These are phyloP conservation scores for Nycticryphes semicollaris DNA, from an alignment of 2,113 vertebrate species.

Conservation along the genomic window DNA sequence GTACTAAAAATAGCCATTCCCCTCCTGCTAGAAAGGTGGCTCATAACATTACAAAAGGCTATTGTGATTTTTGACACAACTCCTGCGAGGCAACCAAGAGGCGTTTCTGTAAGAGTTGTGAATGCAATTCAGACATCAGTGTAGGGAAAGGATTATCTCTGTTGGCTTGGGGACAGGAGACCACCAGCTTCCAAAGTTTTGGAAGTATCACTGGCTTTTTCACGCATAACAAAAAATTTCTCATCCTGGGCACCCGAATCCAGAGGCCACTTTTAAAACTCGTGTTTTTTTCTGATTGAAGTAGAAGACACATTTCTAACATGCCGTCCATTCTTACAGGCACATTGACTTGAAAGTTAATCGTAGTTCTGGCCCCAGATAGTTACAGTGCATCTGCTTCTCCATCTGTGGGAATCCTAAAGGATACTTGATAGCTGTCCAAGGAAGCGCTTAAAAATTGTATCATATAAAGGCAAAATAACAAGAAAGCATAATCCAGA, in stretches of 20 bases:
- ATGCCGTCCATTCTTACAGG: neutral
- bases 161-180: neutral
- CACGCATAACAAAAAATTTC: neutral
- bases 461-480: neutral
- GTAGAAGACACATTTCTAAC: neutral
- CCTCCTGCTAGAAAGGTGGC: neutral
- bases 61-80: neutral
- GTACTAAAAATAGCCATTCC: neutral
- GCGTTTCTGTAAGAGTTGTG: neutral
- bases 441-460: conserved; percentile 15
- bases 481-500: neutral
- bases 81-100: neutral
- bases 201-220: neutral
- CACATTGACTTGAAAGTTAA: conserved; percentile 25
- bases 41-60: neutral
- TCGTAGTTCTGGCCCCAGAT: conserved; percentile 30
- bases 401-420: conserved; percentile 37
- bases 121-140: neutral
- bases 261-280: neutral
- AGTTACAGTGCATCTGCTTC: conserved; percentile 23
- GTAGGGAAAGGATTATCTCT: neutral
- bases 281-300: neutral
- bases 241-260: neutral
- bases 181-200: neutral
- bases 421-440: conserved; percentile 31